Evolutionary conservation across 2,888 invertebrate genomes (phyloP), one percentile per base, ranked within the genome.

Genomic region (Mamestra brassicae): DNA sequence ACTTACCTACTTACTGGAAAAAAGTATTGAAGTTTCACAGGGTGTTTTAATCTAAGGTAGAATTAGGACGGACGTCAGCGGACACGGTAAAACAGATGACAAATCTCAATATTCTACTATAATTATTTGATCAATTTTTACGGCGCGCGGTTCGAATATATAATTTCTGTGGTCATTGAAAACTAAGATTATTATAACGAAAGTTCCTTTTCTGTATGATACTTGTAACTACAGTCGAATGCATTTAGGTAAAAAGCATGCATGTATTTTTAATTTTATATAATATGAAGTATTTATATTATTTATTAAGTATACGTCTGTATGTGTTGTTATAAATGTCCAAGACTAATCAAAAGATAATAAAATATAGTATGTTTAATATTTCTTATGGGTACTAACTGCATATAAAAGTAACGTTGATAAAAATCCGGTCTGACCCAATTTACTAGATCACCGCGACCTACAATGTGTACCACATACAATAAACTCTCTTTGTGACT

Each of bases 21-120:
- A 71, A 80, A 70, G 57, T 91, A 88, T 90, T 50, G 88, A 92
- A 83, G 87, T 92, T 92, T 93, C 95, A 96, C 96, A 96, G 96
- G 96, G 96, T 96, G 95, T 94, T 94, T 94, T 94, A 94, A 94
- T 93, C 92, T 96, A 96, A 95, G 96, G 92, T 96, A 96, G 95
- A 91, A 89, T 94, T 95, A 95, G 95, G 93, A 92, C 85, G 91
- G 93, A 89, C 86, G 88, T 90, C 89, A 90, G 85, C 88, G 88
- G 89, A 85, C 71, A 80, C 83, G 83, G 71, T 38, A 72, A 81
- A 84, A 70, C 71, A 79, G 36, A 80, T 58, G 52, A 62, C 45
- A 62, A 66, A 66, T 13, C n/a, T 15, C 52, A 34, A 62, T 45
- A 76, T 66, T 74, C 17, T 60, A 76, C 72, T 67, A 45, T 65